These are phyloP conservation scores for Ibidorhyncha struthersii DNA, from an alignment of 2,113 vertebrate species.

Conservation along the genomic window DNA sequence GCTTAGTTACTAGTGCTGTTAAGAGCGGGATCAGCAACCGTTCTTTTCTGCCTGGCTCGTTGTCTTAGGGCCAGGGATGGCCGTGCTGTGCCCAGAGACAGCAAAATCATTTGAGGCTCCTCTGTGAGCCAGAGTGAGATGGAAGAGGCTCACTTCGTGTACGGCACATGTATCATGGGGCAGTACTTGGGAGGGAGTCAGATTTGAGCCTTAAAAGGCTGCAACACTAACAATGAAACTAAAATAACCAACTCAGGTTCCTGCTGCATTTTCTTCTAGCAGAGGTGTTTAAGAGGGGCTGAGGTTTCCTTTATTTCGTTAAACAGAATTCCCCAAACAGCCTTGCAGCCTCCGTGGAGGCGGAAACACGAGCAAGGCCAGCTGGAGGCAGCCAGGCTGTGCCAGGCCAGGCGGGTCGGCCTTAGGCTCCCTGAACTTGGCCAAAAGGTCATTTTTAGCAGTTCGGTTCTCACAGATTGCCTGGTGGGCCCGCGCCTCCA, in stretches of 20 bases:
- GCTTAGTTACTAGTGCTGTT: background rate
- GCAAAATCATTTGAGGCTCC: background rate
- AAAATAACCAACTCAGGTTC: background rate
- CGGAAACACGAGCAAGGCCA: rapidly evolving
- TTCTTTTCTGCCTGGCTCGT: background rate
- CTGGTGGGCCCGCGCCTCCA: background rate
- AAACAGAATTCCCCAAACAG: background rate
- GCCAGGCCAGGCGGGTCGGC: rapidly evolving
- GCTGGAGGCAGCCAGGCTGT: background rate
- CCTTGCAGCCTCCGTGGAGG: background rate
- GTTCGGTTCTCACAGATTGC: background rate
- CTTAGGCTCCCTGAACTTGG: background rate
- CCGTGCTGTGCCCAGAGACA: rapidly evolving
- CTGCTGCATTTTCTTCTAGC: background rate
- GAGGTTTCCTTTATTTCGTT: background rate
- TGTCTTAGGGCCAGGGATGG: background rate
- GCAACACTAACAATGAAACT: background rate
- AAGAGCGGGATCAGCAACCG: rapidly evolving
- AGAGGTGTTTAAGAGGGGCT: background rate
- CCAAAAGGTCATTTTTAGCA: background rate
- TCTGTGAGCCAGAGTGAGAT: background rate
- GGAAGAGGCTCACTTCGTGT: background rate
- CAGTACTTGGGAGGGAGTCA: background rate
- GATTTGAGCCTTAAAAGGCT: background rate
- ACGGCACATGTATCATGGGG: background rate